Base-by-base conservation (phyloP, 2,888 invertebrate genomes). In the Pollenia griseotomentosa region DNA sequence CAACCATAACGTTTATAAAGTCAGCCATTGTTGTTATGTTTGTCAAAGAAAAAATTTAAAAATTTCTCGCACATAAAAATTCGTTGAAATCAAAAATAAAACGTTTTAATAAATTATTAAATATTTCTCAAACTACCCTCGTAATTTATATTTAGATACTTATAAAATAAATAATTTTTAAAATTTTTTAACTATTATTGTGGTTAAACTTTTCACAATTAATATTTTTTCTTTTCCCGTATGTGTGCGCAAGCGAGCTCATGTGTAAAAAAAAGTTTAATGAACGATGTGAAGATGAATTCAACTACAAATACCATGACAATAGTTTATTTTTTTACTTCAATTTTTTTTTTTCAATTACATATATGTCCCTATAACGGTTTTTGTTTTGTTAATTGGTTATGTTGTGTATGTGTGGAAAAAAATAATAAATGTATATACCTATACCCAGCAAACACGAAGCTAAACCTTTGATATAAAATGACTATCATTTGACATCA, bases 361-460 rank as follows among this genome's bases (percentile, higher is more conserved):
- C 40, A n/a, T 79, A 48, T 55, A 53, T n/a, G n/a, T n/a, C n/a
- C n/a, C n/a, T n/a, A n/a, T 85, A 85, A 82, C 77, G 77, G 74
- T 14, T 66, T 78, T 81, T 74, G 16, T 73, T 51, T 77, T 77
- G 59, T 74, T 83, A 86, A 86, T 79, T 83, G 86, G 74, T 86
- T 74, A 63, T 83, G 46, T 48, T 83, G 75, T 86, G 59, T 2
- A 42, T 77, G 81, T 71, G 75, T 71, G 68, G 14, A 19, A 40
- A 55, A 81, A 51, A 68, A n/a, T 23, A 42, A 19, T 40, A 68
- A 59, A 59, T 59, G 2, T 23, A 23, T 23, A 0, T 23, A 23
- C 23, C 23, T 23, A 42, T 16, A 57, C 33, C 40, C 23, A 23
- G 19, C 7, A 59, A 14, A 40, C 12, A 40, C 14, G 33, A 14